Conservation (phyloP, 2,797 vertebrate genomes). For the Erithacus rubecula region DNA sequence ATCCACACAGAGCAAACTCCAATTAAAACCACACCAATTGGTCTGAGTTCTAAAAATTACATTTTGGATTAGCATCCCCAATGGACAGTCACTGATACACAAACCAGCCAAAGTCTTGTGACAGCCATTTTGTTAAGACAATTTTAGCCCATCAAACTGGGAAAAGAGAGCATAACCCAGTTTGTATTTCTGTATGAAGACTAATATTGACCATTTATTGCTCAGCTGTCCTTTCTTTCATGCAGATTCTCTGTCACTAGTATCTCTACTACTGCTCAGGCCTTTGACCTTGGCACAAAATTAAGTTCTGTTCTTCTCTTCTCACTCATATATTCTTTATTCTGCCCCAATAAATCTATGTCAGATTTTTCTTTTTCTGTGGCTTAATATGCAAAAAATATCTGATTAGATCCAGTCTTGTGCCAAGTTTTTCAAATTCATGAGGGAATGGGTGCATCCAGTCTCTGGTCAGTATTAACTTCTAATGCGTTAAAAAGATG, state of each 20-base stretch:
- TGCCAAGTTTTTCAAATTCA: background rate
- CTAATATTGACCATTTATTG: background rate
- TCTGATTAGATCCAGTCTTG: background rate
- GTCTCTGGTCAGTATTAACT: background rate
- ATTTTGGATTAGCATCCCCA: background rate
- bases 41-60: background rate
- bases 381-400: background rate
- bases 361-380: background rate
- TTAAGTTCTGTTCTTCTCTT: background rate
- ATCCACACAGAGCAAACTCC: background rate
- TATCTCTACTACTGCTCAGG: background rate
- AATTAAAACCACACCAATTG: background rate
- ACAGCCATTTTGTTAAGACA: background rate
- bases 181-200: background rate
- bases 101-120: background rate
- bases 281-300: background rate
- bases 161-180: background rate
- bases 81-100: background rate
- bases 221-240: background rate
- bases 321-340: background rate
- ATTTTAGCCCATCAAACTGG: background rate
- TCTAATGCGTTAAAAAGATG: background rate
- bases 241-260: background rate
- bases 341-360: background rate
- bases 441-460: accelerated